Base-by-base conservation (phyloP, 2,888 invertebrate genomes). In the Buathra laborator region DNA sequence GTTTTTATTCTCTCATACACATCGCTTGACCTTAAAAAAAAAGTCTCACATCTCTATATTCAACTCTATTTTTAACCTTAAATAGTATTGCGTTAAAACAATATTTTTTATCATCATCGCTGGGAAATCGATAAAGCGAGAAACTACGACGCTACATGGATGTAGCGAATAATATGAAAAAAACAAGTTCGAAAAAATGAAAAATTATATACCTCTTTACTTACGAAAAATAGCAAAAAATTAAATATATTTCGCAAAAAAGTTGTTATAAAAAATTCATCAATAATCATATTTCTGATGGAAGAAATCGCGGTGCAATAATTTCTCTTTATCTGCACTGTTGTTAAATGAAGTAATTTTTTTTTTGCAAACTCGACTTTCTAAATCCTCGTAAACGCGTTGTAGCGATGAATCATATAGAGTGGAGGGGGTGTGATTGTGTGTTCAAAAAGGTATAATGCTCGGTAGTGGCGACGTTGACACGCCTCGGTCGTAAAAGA, bases 401-500 rank as follows among this genome's bases (percentile, higher is more conserved):
- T 84, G 85, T 83, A 87, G 67, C 89, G 87, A 87, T 92, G 90
- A 91, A 92, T 92, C 91, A 90, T 86, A 84, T 46, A 75, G 43
- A 19, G 4, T 16, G n/a, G 62, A 24, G 37, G 43, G 43, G 48
- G 10, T 19, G 71, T 62, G 53, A 51, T 44, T 37, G 46, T 44
- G 62, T 83, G n/a, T 74, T 64, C 62, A 59, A 74, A 77, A 76
- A 83, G 83, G 78, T 79, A 81, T 91, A 91, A 91, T 92, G 86
- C 90, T 86, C 75, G 86, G 83, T 86, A 86, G 88, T 89, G 89
- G 88, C 88, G 88, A 83, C 83, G 79, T 89, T 90, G 92, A 92
- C 92, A 92, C 92, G 92, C 89, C 90, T 91, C 89, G 90, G 78
- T 88, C 90, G 88, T 92, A 92, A 92, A 92, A 87, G 91, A 87